Evolutionary conservation across 2,113 vertebrate genomes (phyloP), one percentile per base, ranked within the genome.

Genomic region (Amblyopsis rosae): DNA sequence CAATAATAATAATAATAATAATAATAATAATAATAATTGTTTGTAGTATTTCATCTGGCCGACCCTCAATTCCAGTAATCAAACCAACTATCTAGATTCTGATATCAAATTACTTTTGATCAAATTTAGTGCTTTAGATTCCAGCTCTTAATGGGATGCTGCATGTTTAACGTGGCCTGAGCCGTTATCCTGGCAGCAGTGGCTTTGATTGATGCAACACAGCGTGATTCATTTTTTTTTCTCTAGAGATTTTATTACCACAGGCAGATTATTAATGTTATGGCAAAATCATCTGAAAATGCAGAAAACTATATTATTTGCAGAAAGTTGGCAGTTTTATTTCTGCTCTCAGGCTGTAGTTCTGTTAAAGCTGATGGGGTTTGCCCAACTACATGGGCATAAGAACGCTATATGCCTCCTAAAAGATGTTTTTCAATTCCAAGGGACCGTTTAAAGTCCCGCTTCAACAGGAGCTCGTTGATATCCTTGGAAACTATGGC

Each of bases 381-480:
- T 12, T 47, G 33, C 11, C 8, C 65, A 16, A 79, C 12, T 77
- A 68, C 82, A 82, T 88, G 87, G 45, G 80, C 88, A 73, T 55
- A 79, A 66, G 83, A 73, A 72, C 67, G 46, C 82, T 81, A 17
- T 15, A 47, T 9, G 13, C 35, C 51, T 17, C 13, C 55, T 41
- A 6, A 62, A 62, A 62, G 16, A 47, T 12, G 53, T 26, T 26
- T 58, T 76, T 73, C 15, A 45, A 56, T 55, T 68, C 62, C 61
- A 51, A 58, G 26, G 16, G 19, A 50, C 51, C 47, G 45, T 53
- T 50, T 62, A 46, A 57, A 49, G 65, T 32, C 16, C 51, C 55
- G 47, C 62, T 49, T 76, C 54, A 64, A 59, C 32, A 50, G 51
- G 12, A 51, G 54, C 54, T 41, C 65, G 47, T 65, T 62, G 15